Conservation (phyloP, 2,888 invertebrate genomes). For the Podotricha telesiphe region DNA sequence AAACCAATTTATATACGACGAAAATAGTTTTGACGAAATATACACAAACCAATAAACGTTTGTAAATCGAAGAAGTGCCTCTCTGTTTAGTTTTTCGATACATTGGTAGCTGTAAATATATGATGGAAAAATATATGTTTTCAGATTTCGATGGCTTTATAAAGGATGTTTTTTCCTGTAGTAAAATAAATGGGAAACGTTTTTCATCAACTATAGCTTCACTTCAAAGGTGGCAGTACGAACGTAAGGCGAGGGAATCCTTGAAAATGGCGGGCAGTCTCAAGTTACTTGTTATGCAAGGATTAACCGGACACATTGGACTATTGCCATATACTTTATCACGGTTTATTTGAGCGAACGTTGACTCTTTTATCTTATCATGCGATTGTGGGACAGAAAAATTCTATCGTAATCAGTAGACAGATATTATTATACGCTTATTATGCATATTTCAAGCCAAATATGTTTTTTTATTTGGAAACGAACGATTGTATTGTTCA, state of each 20-base stretch:
- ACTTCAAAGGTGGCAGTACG: constrained; percentile 12
- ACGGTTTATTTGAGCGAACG: constrained; percentile 54
- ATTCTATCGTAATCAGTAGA: constrained; percentile 32
- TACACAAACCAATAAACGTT: constrained; percentile 6
- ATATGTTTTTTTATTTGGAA: background rate
- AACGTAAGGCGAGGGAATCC: constrained; percentile 30
- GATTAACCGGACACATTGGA: constrained; percentile 44
- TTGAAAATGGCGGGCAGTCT: constrained; percentile 34
- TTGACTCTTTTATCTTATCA: constrained; percentile 59
- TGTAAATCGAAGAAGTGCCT: background rate
- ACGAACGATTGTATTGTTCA: background rate
- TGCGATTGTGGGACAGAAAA: constrained; percentile 45
- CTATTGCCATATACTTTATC: constrained; percentile 50
- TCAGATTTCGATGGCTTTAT: background rate
- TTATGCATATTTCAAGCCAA: constrained; percentile 16
- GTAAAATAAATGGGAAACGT: background rate
- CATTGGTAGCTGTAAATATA: background rate
- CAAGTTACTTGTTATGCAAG: constrained; percentile 35
- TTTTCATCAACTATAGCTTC: constrained; percentile 9
- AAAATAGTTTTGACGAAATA: constrained; percentile 12
- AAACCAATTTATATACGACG: constrained; percentile 9
- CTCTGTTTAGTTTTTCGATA: background rate
- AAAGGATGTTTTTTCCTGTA: background rate
- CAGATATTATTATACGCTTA: constrained; percentile 21
- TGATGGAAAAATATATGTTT: too few relatives aligned